Conservation (phyloP, 2,113 vertebrate species). For the Eretmodus cyanostictus region DNA sequence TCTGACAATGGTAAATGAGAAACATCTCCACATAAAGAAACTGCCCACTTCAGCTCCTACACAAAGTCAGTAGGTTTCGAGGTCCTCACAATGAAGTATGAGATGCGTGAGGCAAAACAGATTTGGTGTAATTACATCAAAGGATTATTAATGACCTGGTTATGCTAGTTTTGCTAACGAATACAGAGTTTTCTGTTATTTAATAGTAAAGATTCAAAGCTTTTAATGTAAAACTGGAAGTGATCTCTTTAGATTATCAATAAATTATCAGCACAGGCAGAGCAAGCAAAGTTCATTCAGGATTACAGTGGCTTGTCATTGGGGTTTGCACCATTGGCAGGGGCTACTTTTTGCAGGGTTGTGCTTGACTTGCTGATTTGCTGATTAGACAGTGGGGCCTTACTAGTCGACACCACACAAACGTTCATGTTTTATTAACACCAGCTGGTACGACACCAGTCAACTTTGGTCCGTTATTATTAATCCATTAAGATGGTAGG, state of each 20-base stretch:
- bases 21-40: background rate
- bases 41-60: background rate
- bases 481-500: background rate
- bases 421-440: background rate
- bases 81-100: background rate
- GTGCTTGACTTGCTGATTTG: background rate
- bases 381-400: background rate
- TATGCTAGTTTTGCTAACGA: background rate
- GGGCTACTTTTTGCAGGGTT: background rate
- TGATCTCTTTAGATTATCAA: background rate
- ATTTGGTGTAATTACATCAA: background rate
- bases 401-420: background rate
- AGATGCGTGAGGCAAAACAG: background rate
- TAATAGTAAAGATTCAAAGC: background rate
- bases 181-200: background rate
- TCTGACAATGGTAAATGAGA: background rate
- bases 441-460: background rate
- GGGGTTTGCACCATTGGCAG: background rate
- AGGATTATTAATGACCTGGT: background rate
- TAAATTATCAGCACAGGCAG: background rate
- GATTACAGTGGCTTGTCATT: background rate
- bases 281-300: background rate
- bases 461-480: background rate
- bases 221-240: background rate
- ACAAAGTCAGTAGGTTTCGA: background rate